Conservation (phyloP, 2,888 invertebrate species). For the Icerya purchasi region DNA sequence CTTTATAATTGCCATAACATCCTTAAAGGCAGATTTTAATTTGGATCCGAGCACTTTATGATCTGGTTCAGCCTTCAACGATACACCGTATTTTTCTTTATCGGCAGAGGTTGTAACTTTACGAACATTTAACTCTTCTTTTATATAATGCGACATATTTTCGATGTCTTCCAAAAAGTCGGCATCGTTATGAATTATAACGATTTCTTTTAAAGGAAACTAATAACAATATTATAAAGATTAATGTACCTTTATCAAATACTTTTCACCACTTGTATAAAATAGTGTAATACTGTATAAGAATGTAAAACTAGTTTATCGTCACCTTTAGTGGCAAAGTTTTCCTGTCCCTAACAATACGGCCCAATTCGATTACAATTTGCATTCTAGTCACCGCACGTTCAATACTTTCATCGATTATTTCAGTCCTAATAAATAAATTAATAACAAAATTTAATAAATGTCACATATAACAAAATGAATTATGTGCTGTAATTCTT, state of each 20-base stretch:
- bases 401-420: constrained; percentile 73
- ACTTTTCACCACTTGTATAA: too few species aligned
- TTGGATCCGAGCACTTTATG: constrained; percentile 74
- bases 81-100: constrained; percentile 78
- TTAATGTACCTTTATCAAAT: not conserved
- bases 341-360: constrained; percentile 77
- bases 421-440: constrained; percentile 29
- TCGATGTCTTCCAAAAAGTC: constrained; percentile 55
- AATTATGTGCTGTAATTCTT: too few species aligned
- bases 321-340: constrained; percentile 68
- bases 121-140: constrained; percentile 82
- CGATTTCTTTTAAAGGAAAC: constrained; percentile 86
- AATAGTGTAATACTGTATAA: too few species aligned
- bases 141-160: constrained; percentile 60
- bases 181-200: constrained; percentile 75
- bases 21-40: constrained; percentile 74
- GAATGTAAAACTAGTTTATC: not conserved
- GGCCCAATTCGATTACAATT: constrained; percentile 77
- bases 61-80: constrained; percentile 80
- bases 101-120: constrained; percentile 65
- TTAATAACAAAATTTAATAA: too few species aligned
- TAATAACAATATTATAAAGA: not conserved
- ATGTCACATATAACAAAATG: too few species aligned
- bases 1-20: constrained; percentile 61
- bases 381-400: constrained; percentile 82